phyloP scores from a whole-genome alignment of 2,113 vertebrate genomes.

The Isurus oxyrinchus region DNA sequence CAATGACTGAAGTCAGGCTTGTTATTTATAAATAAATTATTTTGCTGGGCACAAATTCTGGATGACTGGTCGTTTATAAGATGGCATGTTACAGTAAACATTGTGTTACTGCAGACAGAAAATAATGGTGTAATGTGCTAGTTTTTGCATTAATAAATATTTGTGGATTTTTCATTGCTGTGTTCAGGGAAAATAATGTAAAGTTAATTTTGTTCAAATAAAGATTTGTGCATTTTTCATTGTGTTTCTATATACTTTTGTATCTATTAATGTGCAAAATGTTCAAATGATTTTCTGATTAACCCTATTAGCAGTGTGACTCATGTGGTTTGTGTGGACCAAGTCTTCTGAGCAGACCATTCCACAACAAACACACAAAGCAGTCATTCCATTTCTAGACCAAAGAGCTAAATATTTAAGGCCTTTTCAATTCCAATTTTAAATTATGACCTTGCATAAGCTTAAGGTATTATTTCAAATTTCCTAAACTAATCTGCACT shows the following conservation, averaged over 20 bases:
- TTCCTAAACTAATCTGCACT: background rate
- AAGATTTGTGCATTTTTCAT: background rate
- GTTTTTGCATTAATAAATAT: background rate
- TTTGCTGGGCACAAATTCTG: background rate
- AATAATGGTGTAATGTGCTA: background rate
- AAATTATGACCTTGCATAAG: too few relatives aligned
- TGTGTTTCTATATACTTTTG: background rate
- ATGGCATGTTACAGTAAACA: background rate
- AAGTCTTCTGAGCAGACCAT: background rate
- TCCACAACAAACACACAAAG: too few relatives aligned
- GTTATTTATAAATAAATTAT: background rate
- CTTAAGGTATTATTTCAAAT: background rate
- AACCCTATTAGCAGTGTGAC: background rate
- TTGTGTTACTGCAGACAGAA: background rate
- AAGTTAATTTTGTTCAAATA: background rate
- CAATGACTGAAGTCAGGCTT: background rate
- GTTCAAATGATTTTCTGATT: background rate
- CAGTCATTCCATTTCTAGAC: background rate
- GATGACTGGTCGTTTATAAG: background rate
- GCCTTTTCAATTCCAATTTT: background rate
- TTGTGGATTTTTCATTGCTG: constrained; percentile 16
- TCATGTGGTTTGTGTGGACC: background rate
- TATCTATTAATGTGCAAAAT: background rate
- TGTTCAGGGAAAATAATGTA: background rate
- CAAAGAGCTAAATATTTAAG: background rate